Percentiles rank a stretch among this genome's conserved stretches.
Conservation (phyloP, 2,797 vertebrate species). For the Pampus argenteus region DNA sequence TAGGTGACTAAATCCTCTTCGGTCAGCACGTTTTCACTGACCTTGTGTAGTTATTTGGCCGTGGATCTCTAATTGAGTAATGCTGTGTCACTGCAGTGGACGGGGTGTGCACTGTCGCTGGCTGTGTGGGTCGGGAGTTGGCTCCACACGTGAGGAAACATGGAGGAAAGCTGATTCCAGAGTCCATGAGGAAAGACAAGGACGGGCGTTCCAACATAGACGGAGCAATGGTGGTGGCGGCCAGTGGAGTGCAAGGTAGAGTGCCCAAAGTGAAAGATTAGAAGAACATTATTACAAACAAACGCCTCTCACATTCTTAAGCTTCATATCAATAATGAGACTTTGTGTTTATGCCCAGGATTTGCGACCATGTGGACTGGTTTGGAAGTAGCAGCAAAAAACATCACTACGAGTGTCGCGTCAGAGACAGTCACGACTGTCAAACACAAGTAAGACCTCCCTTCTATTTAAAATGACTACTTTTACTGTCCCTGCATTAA, state of each 20-base stretch:
- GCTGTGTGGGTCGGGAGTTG: conserved; percentile 91
- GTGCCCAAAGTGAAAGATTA: neutral
- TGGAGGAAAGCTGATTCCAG: conserved; percentile 94
- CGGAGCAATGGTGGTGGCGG: conserved; percentile 96
- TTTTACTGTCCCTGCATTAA: conserved; percentile 10
- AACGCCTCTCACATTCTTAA: neutral
- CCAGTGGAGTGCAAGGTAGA: conserved; percentile 96
- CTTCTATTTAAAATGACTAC: neutral
- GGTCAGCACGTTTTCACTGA: conserved; percentile 31
- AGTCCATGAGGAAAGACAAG: conserved; percentile 95
- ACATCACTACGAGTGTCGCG: conserved; percentile 92
- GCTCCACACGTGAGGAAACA: conserved; percentile 98
- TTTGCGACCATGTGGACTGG: conserved; percentile 98
- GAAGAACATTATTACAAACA: neutral
- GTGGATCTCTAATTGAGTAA: conserved; percentile 36
- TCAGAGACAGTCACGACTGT: conserved; percentile 95
- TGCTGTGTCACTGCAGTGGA: conserved; percentile 87
- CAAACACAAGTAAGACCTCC: conserved; percentile 92
- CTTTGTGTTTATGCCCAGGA: conserved; percentile 77
- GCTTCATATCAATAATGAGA: neutral
- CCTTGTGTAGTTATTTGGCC: conserved; percentile 30
- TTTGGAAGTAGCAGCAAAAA: conserved; percentile 93
- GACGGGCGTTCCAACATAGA: conserved; percentile 94
- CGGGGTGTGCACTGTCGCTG: conserved; percentile 92
- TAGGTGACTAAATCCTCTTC: conserved; percentile 84